phyloP scores from a whole-genome alignment of 2,113 vertebrate species.

The Tupaia chinensis region DNA sequence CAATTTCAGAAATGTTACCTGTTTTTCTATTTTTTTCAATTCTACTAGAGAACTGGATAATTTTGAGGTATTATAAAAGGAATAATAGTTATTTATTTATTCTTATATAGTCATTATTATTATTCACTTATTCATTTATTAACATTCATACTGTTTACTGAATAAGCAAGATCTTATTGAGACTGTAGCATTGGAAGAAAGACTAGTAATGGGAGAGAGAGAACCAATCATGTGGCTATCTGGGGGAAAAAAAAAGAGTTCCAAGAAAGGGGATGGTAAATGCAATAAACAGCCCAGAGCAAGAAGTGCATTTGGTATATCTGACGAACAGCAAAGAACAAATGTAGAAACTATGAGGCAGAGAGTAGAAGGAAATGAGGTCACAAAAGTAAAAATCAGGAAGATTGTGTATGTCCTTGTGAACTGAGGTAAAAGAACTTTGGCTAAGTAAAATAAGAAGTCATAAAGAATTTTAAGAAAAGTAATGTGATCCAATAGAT shows the following conservation, averaged over 20 bases:
- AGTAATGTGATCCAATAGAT: background rate
- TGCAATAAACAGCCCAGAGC: background rate
- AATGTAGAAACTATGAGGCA: background rate
- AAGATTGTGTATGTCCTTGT: background rate
- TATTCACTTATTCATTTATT: background rate
- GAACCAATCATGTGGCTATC: background rate
- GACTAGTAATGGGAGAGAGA: background rate
- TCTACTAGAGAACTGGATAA: background rate
- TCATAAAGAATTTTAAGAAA: background rate
- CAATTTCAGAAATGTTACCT: conserved; percentile 35
- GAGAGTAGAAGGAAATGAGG: background rate
- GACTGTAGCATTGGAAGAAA: background rate
- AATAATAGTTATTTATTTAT: conserved; percentile 75
- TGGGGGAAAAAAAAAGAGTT: background rate
- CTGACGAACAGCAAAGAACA: background rate
- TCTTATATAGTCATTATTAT: background rate
- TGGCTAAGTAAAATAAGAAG: conserved; percentile 20
- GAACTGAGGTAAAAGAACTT: background rate
- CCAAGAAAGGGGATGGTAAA: background rate
- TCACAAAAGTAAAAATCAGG: background rate
- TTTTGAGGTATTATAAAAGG: conserved; percentile 9
- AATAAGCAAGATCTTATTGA: background rate
- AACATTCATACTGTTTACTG: background rate
- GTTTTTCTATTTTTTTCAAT: conserved; percentile 29
- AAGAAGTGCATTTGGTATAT: background rate